Evolutionary conservation across 2,888 invertebrate species (phyloP).

Genomic region (Thera obeliscata): DNA sequence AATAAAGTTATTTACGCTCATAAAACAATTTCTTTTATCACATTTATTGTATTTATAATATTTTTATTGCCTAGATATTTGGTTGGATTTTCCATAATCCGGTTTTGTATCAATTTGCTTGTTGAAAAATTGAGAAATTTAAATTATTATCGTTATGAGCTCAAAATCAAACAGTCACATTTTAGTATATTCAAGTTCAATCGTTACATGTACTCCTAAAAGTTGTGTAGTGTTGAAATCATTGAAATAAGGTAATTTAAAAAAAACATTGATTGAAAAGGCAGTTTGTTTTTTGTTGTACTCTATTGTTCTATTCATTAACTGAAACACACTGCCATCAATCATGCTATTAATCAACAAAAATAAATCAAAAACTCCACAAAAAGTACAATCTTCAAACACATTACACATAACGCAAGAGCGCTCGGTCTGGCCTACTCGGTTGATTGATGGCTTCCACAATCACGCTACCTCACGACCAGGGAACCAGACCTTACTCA

Average conservation of each 20-base stretch:
- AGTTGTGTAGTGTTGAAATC: too few species aligned
- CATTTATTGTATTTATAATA: neutral
- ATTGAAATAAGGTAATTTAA: too few species aligned
- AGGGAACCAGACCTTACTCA: conserved; percentile 45
- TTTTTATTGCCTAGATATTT: neutral
- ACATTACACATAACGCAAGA: conserved; percentile 75
- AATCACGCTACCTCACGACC: conserved; percentile 63
- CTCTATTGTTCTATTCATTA: conserved; percentile 41
- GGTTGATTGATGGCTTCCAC: conserved; percentile 71
- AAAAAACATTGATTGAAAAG: too few species aligned
- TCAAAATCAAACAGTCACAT: too few species aligned
- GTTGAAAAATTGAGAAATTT: too few species aligned
- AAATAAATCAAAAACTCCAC: conserved; percentile 61
- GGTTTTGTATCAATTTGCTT: neutral
- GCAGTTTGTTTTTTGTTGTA: too few species aligned
- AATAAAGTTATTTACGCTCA: neutral
- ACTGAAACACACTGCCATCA: conserved; percentile 49
- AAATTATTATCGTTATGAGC: too few species aligned
- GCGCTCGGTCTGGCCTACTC: conserved; percentile 50
- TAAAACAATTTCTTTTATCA: neutral
- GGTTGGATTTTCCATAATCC: conserved; percentile 1
- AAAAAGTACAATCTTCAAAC: conserved; percentile 70
- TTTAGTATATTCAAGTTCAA: too few species aligned
- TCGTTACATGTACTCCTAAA: too few species aligned
- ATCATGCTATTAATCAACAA: conserved; percentile 68